phyloP scores from a whole-genome alignment of 2,888 invertebrate genomes.

The Altica lythri region DNA sequence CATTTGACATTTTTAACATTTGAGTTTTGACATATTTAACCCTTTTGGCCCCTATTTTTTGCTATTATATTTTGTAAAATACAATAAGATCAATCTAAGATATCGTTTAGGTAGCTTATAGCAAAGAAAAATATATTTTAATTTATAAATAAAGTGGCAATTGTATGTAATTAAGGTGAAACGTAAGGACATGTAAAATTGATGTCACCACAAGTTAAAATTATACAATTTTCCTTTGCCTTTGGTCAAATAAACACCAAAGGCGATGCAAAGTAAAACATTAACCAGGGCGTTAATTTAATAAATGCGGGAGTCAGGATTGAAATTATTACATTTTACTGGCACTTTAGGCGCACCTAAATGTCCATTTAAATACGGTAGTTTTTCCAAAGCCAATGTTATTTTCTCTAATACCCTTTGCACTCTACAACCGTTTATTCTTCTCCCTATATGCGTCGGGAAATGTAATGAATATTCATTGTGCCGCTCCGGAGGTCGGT shows the following conservation, averaged over 20 bases:
- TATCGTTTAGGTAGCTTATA: no score
- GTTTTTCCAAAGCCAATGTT: slow-evolving; percentile 6
- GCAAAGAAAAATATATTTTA: no score
- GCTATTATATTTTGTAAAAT: no score
- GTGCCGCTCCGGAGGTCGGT: slow-evolving; percentile 50
- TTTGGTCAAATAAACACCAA: not conserved
- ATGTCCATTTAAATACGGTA: not conserved
- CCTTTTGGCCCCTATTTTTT: no score
- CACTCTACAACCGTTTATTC: slow-evolving; percentile 27
- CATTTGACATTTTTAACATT: no score
- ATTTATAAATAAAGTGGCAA: no score
- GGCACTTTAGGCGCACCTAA: not conserved
- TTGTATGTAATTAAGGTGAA: no score
- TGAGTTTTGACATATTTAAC: no score
- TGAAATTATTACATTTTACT: slow-evolving; percentile 2
- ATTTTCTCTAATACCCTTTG: slow-evolving; percentile 18
- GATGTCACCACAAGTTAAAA: no score
- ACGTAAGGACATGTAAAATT: no score
- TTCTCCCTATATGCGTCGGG: slow-evolving; percentile 37
- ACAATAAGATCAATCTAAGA: no score
- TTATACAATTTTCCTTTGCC: not conserved
- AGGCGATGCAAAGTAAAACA: not conserved
- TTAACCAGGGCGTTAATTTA: not conserved
- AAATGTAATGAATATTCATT: slow-evolving; percentile 56
- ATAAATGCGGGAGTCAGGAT: not conserved